These are phyloP conservation scores for Trichonephila clavata DNA, from an alignment of 1,140 invertebrate genomes.

Conservation along the genomic window DNA sequence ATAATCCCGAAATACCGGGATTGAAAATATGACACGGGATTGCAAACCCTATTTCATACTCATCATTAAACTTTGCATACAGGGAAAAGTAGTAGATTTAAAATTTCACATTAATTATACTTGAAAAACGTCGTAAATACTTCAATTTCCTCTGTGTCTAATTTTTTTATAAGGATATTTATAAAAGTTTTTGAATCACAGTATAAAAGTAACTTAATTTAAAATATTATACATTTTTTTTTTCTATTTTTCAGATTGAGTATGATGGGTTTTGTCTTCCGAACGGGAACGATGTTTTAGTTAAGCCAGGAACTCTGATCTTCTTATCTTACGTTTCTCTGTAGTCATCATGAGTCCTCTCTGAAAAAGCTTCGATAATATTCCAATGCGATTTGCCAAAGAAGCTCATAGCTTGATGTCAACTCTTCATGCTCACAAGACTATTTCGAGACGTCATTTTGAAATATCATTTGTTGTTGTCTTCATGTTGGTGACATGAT, in stretches of 20 bases:
- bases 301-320: constrained; percentile 61
- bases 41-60: too few species aligned
- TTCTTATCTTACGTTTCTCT: constrained; percentile 56
- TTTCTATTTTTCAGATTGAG: constrained; percentile 28
- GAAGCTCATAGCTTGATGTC: background rate
- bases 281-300: constrained; percentile 37
- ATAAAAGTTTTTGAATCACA: too few species aligned
- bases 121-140: too few species aligned
- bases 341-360: background rate
- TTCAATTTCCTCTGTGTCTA: too few species aligned
- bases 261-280: constrained; percentile 63
- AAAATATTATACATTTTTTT: background rate
- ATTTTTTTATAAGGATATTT: too few species aligned
- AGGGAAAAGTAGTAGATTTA: too few species aligned
- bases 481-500: background rate
- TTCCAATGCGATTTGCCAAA: background rate
- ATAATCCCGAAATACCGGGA: too few species aligned
- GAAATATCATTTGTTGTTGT: constrained; percentile 20
- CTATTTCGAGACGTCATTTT: background rate
- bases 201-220: background rate
- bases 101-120: too few species aligned
- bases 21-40: too few species aligned
- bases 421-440: background rate
- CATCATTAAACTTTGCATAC: too few species aligned
- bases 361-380: background rate